phyloP scores from a whole-genome alignment of 2,888 invertebrate species.

The Erynnis tages region DNA sequence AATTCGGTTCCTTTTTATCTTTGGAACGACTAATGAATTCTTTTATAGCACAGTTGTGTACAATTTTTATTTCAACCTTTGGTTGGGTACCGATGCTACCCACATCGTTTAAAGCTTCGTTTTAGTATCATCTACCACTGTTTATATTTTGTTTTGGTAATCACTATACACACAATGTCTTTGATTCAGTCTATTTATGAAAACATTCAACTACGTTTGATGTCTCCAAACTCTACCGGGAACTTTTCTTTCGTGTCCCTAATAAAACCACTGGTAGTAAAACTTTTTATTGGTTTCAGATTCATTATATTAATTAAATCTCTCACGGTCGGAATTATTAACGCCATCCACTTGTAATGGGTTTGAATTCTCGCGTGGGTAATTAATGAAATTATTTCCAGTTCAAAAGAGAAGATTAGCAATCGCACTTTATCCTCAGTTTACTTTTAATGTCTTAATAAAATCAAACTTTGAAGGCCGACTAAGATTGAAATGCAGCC shows the following conservation, averaged over 20 bases:
- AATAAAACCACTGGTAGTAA: slow-evolving; percentile 41
- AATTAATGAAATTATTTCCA: slow-evolving; percentile 36
- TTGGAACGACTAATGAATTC: slow-evolving; percentile 13
- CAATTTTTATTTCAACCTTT: slow-evolving; percentile 24
- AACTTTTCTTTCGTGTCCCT: slow-evolving; percentile 19
- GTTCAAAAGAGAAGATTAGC: slow-evolving; percentile 32
- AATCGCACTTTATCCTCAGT: slow-evolving; percentile 28
- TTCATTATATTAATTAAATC: slow-evolving; percentile 31
- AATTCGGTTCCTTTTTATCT: slow-evolving; percentile 34
- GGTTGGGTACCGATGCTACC: slow-evolving; percentile 36
- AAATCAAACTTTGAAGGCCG: slow-evolving; percentile 18
- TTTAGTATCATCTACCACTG: slow-evolving; percentile 19
- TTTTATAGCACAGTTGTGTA: slow-evolving; percentile 20
- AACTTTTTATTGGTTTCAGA: slow-evolving; percentile 34
- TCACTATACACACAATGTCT: slow-evolving; percentile 21
- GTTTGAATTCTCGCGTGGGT: slow-evolving; percentile 30
- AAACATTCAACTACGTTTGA: slow-evolving; percentile 13
- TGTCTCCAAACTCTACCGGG: slow-evolving; percentile 9
- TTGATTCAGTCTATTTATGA: slow-evolving; percentile 24
- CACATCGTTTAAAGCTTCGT: slow-evolving; percentile 37
- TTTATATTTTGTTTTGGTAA: slow-evolving; percentile 23
- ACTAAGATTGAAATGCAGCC: neutral
- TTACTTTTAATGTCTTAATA: slow-evolving; percentile 33
- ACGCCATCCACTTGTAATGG: slow-evolving; percentile 26
- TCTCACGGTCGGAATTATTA: slow-evolving; percentile 22